phyloP scores from a whole-genome alignment of 1,140 invertebrate genomes.

The Achroia grisella region DNA sequence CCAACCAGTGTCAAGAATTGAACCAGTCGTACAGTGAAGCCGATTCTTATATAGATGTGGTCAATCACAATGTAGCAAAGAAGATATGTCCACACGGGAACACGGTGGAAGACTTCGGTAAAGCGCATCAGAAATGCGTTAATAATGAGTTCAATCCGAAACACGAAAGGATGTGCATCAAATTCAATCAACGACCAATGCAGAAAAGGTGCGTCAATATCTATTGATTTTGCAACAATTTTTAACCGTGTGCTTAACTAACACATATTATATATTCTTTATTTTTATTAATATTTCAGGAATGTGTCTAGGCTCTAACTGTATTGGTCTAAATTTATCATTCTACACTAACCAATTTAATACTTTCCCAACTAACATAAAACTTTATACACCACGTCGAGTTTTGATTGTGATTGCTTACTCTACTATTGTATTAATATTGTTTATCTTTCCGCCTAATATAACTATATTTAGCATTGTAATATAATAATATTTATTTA shows the following conservation, averaged over 20 bases:
- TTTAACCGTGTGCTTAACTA: too few relatives aligned
- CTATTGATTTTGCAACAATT: too few relatives aligned
- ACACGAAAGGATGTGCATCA: conserved; percentile 67
- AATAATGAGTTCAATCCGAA: conserved; percentile 53
- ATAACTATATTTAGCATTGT: too few relatives aligned
- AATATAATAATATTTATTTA: too few relatives aligned
- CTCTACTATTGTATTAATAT: too few relatives aligned
- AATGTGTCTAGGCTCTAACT: background rate
- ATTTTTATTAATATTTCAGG: too few relatives aligned
- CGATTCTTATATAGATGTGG: conserved; percentile 66
- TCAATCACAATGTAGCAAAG: conserved; percentile 53
- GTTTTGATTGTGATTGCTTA: too few relatives aligned
- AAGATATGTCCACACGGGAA: conserved; percentile 65
- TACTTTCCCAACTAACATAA: too few relatives aligned
- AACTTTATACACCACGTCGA: too few relatives aligned
- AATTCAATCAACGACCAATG: conserved; percentile 63
- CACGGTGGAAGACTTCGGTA: conserved; percentile 67
- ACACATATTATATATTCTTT: too few relatives aligned
- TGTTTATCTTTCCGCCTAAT: too few relatives aligned
- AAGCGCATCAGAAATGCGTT: conserved; percentile 70
- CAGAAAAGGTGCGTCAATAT: conserved; percentile 55
- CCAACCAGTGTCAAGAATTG: conserved; percentile 63
- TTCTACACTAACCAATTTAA: too few relatives aligned
- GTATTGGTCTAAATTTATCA: background rate
- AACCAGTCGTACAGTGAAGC: conserved; percentile 67